Evolutionary conservation across 2,113 vertebrate species (phyloP), one percentile per base, ranked within the genome.

Genomic region (Xenopus laevis): DNA sequence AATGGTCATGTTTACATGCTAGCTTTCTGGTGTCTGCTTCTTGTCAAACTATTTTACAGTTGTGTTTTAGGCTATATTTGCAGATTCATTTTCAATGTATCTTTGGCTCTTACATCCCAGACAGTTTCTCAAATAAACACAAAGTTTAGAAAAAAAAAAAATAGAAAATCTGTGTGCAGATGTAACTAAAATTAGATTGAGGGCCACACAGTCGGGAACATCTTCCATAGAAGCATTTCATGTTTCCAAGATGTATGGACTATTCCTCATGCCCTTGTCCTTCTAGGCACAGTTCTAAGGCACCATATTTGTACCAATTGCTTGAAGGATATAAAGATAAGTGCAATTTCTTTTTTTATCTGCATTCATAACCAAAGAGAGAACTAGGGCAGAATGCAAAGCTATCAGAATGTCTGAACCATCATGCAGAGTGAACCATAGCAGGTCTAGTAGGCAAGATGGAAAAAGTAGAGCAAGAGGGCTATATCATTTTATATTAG

Each of bases 201-300:
- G 75, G 89, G 85, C 90, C 90, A 90, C 91, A 88, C 91, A 91
- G 76, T 6, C 33, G 84, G 84, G 65, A 0, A 44, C 33, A 53
- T 71, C 70, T 55, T 50, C 18, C 81, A 30, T 59, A 40, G 68
- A 72, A 76, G n/a, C 62, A 15, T 78, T 68, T 17, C 33, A 73
- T 18, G 30, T n/a, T 50, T 46, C 58, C 58, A 23, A 12, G 12
- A 50, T 16, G 11, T 16, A 16, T 16, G 12, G 15, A 13, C 6
- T 50, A 50, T 50, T 68, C 66, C 21, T 20, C 23, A 17, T 27
- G 44, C 18, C 44, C n/a, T 47, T 21, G 7, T 10, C 23, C 23
- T 33, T 33, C 30, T 33, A 33, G 3, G 30, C 30, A 33, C 33
- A 40, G 3, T 6, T 40, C 33, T 9, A 40, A 40, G 5, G 33